phyloP scores from a whole-genome alignment of 2,113 vertebrate genomes.

The Lagenorhynchus albirostris region DNA sequence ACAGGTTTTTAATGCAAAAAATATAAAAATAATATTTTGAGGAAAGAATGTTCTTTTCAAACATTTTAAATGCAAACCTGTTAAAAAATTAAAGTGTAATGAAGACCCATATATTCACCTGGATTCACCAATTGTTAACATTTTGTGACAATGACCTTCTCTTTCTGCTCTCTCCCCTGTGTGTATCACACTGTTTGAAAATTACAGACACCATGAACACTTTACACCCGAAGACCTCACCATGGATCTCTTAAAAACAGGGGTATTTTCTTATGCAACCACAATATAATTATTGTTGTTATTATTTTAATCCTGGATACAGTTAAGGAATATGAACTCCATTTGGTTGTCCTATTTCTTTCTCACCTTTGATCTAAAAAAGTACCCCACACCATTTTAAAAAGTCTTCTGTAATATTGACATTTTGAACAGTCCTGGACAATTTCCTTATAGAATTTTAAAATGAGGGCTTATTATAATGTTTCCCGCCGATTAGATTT shows the following conservation, averaged over 20 bases:
- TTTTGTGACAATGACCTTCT: neutral
- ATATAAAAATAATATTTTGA: neutral
- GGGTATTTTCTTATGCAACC: neutral
- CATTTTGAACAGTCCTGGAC: neutral
- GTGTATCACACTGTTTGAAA: neutral
- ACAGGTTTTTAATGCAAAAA: neutral
- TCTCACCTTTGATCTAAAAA: neutral
- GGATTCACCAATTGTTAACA: neutral
- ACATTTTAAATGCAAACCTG: neutral
- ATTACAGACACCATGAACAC: neutral
- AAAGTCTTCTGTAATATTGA: neutral
- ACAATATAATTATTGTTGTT: neutral
- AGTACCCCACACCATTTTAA: too few species aligned
- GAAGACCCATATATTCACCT: neutral
- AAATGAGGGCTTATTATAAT: neutral
- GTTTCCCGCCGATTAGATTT: fast-evolving
- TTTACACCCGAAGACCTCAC: neutral
- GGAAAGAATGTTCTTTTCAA: neutral
- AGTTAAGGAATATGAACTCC: neutral
- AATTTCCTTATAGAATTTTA: neutral
- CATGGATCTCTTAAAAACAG: neutral
- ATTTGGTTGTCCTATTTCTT: neutral
- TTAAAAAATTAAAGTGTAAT: neutral
- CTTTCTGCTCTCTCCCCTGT: neutral
- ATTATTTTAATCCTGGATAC: neutral